Evolutionary conservation across 2,113 vertebrate species (phyloP), one percentile per base, ranked within the genome.

Genomic region (Daphoenositta chrysoptera): DNA sequence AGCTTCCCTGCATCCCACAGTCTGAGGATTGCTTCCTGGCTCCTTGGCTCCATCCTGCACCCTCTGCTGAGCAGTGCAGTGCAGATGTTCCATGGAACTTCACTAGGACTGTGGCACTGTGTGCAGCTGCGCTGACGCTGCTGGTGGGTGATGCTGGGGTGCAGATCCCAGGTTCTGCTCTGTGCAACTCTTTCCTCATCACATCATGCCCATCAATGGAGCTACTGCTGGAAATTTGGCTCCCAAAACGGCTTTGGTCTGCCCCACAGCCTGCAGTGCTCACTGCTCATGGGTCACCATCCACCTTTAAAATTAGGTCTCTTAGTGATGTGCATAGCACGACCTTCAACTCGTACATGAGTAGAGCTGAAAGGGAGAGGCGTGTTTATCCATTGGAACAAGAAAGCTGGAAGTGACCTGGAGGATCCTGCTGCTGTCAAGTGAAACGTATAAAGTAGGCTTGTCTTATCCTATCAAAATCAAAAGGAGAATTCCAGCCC

Each of bases 371-470:
- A 97, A 94, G 93, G 83, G 92, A 83, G 40, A 2, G 11, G 63
- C 9, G 1, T 95, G 91, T 96, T 97, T 89, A 94, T 76, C 42
- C 58, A n/a, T 0, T 68, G 75, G 75, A 95, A 96, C 64, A 93
- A 65, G 91, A 87, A 88, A 50, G 90, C 89, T 96, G 90, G 83
- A 87, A 94, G 78, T 95, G 77, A 97, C 37, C 87, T 93, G 89
- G 73, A 95, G 93, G 85, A 92, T 94, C 76, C 91, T 95, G 94
- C 88, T 60, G 56, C 48, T 91, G 58, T 95, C 84, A 89, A 95
- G 72, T 89, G 78, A 94, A 95, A 95, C 3, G 6, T 54, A 70
- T 58, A 94, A 97, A 95, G 85, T 15, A 64, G 40, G 26, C 93
- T 72, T 94, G 94, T 95, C 93, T 87, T 28, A 75, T 56, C 80